Evolutionary conservation across 2,888 invertebrate species (phyloP).

Genomic region (Ochropleura plecta): DNA sequence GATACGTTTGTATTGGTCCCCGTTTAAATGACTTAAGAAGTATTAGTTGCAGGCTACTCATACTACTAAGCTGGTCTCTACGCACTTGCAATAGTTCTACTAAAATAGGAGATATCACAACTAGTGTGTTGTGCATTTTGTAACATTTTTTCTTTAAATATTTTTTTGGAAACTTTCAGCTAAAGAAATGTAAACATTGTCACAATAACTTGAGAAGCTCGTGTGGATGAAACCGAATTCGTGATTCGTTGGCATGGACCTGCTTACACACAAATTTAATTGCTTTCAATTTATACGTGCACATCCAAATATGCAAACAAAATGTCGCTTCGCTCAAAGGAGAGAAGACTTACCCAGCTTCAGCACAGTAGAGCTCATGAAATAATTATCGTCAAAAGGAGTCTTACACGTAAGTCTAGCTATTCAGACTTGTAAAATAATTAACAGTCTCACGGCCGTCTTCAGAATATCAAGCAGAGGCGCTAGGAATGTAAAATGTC

Average conservation of each 20-base stretch:
- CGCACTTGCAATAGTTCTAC: not conserved
- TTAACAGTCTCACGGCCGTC: slow-evolving; percentile 33
- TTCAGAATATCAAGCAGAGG: slow-evolving; percentile 28
- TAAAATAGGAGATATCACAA: not conserved
- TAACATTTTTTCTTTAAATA: not conserved
- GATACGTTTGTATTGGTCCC: not conserved
- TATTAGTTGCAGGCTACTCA: not conserved
- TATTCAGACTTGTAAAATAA: slow-evolving; percentile 36
- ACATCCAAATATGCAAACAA: not conserved
- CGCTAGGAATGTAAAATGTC: slow-evolving; percentile 34
- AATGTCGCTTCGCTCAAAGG: not conserved
- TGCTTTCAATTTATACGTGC: not conserved
- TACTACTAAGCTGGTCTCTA: not conserved
- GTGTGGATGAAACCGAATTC: not conserved
- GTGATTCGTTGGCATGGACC: not conserved
- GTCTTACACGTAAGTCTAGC: not conserved
- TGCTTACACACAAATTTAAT: not conserved
- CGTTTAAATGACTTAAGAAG: not conserved
- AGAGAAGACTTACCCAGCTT: not conserved
- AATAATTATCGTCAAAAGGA: slow-evolving; percentile 16
- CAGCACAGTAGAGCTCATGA: not conserved
- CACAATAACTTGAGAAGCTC: not conserved
- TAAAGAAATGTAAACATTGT: not conserved
- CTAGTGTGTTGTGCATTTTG: not conserved
- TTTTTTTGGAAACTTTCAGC: not conserved